A percentile compares a stretch with the other conserved stretches of the same genome.
phyloP scores from a whole-genome alignment of 1,140 invertebrate species.

The Macrobrachium rosenbergii region DNA sequence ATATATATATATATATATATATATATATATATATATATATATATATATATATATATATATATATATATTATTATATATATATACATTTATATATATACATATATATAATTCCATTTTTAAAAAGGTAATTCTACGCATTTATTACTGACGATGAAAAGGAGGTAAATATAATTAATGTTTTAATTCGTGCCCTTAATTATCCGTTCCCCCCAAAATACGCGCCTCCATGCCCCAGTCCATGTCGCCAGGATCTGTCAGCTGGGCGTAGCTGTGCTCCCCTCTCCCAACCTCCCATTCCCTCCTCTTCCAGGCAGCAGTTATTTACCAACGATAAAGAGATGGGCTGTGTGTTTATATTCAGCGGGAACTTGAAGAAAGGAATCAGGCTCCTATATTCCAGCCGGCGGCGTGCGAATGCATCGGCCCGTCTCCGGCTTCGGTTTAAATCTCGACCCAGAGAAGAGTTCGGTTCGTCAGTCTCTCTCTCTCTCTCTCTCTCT shows the following conservation, averaged over 20 bases:
- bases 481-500: background rate
- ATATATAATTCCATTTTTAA: no score
- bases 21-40: no score
- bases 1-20: no score
- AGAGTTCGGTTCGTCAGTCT: background rate
- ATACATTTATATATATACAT: no score
- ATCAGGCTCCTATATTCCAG: constrained; percentile 49
- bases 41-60: no score
- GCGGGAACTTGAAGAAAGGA: constrained; percentile 61
- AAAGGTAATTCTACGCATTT: no score
- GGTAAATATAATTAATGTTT: no score
- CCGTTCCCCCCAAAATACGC: no score
- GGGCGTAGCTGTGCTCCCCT: background rate
- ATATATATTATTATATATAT: no score
- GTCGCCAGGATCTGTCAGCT: constrained; percentile 50
- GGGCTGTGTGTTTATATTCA: constrained; percentile 59
- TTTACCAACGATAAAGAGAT: constrained; percentile 57
- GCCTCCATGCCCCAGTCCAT: constrained; percentile 16
- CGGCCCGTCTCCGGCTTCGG: background rate
- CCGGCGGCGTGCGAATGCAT: constrained; percentile 28
- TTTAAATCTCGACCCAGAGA: background rate
- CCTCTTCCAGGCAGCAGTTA: constrained; percentile 32
- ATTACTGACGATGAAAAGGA: no score
- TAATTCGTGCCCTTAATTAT: no score
- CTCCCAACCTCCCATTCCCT: no score